Percentiles rank a stretch among this genome's conserved stretches.
These are phyloP conservation scores for Himalopsyche tibetana DNA, from an alignment of 2,888 invertebrate genomes.

Conservation along the genomic window DNA sequence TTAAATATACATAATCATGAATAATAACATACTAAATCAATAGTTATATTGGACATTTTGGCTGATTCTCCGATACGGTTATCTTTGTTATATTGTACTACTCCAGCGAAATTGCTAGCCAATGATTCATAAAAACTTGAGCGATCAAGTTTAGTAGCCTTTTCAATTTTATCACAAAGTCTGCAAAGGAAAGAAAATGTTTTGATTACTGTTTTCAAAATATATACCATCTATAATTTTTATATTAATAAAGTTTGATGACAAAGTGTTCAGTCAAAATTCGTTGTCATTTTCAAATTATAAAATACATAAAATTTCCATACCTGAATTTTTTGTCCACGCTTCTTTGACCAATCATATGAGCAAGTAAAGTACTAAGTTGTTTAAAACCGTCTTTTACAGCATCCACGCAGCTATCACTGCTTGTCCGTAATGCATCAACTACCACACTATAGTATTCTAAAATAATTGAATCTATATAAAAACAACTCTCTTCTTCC, in stretches of 20 bases:
- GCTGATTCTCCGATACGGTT: conserved; percentile 83
- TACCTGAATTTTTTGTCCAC: conserved; percentile 86
- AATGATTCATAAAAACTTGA: conserved; percentile 89
- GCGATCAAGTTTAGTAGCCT: conserved; percentile 82
- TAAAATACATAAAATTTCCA: conserved; percentile 41
- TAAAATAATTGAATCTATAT: conserved; percentile 69
- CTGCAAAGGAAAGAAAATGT: conserved; percentile 71
- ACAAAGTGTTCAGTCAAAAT: too few relatives aligned
- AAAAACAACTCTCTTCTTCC: background rate
- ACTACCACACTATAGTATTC: conserved; percentile 91
- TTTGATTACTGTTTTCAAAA: background rate
- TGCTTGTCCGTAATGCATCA: conserved; percentile 82
- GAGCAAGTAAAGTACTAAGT: conserved; percentile 80
- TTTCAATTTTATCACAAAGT: conserved; percentile 85
- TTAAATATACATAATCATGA: background rate
- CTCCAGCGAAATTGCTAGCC: conserved; percentile 90
- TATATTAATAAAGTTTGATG: too few relatives aligned
- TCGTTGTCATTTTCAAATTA: too few relatives aligned
- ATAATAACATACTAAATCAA: conserved; percentile 79
- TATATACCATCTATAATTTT: too few relatives aligned
- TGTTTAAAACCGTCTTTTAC: conserved; percentile 82
- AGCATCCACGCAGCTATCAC: conserved; percentile 82
- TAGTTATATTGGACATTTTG: conserved; percentile 83
- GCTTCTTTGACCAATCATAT: conserved; percentile 78
- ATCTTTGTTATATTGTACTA: conserved; percentile 97